phyloP scores from a whole-genome alignment of 2,113 vertebrate species.

The Aplodontia rufa region DNA sequence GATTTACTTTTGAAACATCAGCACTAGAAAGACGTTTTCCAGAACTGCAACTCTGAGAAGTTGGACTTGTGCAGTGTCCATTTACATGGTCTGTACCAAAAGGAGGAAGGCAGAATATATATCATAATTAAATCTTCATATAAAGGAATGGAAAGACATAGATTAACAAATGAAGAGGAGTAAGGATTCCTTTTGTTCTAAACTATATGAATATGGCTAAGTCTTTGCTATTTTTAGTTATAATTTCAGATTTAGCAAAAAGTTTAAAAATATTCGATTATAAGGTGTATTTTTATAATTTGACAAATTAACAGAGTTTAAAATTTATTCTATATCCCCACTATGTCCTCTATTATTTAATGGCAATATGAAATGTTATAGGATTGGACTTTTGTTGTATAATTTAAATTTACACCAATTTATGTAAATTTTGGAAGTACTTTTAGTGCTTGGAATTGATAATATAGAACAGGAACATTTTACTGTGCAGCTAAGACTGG shows the following conservation, averaged over 20 bases:
- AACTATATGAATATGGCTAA: background rate
- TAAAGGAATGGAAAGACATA: conserved; percentile 28
- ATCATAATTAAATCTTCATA: conserved; percentile 58
- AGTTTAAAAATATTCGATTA: background rate
- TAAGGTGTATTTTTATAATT: background rate
- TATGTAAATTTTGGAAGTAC: conserved; percentile 15
- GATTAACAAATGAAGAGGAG: conserved; percentile 35
- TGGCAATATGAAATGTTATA: conserved; percentile 9
- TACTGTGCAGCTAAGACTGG: background rate
- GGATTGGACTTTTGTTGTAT: conserved; percentile 21
- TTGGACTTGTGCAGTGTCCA: conserved; percentile 97
- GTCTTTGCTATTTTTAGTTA: conserved; percentile 29
- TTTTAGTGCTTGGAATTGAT: conserved; percentile 35
- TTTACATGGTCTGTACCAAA: conserved; percentile 96
- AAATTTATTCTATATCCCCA: background rate
- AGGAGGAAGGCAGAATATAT: conserved; percentile 63
- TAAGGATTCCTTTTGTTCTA: conserved; percentile 16
- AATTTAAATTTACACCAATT: conserved; percentile 49
- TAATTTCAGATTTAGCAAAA: conserved; percentile 37
- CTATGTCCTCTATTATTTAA: conserved; percentile 5
- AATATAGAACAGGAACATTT: background rate
- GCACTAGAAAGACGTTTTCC: conserved; percentile 93
- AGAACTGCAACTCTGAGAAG: conserved; percentile 92
- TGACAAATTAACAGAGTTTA: conserved; percentile 30
- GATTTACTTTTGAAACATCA: conserved; percentile 93